Base-by-base conservation (phyloP, 2,888 invertebrate genomes). In the Ochlodes sylvanus region DNA sequence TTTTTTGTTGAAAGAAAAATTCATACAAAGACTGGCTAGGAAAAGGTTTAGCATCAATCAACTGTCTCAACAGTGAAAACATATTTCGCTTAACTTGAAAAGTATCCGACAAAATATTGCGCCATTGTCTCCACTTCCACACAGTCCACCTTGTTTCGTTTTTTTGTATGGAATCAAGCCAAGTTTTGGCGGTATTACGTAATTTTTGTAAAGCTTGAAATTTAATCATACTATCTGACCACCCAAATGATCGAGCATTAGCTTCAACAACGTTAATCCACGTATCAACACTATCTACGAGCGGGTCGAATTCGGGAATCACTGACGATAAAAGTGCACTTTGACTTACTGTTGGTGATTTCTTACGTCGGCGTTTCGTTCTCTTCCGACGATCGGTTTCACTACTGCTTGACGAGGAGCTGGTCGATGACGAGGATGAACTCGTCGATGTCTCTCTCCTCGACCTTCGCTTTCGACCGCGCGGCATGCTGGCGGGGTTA, bases 41-140 rank as follows among this genome's bases (percentile, higher is more conserved):
- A 0, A 27, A 10, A 0, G 75, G 75, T 60, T 72, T 73, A 0
- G 57, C 38, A 44, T 70, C 54, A 12, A 69, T 69, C 19, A 76
- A 19, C 21, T 77, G 60, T 60, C 71, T 73, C 9, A 77, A 47
- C 17, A 75, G 21, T 14, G 9, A 19, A 60, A 61, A 71, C 71
- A 73, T 74, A 60, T 77, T 75, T 0, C 74, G 67, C 44, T 72
- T 73, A 17, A 63, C 57, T 69, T 75, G 69, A 62, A 75, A 76
- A 7, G 76, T 76, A 61, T 75, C 70, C 6, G 57, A 70, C 27
- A 77, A 69, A n/a, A 41, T 70, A 58, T 70, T 63, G 2, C 78
- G 75, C 78, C 78, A 78, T 7, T 76, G 57, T 41, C 69, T 74
- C 78, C 77, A 78, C 27, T 63, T 66, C 77, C 77, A 77, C 9